These are phyloP conservation scores for Amiota minor DNA, from an alignment of 2,888 invertebrate genomes.

Conservation along the genomic window DNA sequence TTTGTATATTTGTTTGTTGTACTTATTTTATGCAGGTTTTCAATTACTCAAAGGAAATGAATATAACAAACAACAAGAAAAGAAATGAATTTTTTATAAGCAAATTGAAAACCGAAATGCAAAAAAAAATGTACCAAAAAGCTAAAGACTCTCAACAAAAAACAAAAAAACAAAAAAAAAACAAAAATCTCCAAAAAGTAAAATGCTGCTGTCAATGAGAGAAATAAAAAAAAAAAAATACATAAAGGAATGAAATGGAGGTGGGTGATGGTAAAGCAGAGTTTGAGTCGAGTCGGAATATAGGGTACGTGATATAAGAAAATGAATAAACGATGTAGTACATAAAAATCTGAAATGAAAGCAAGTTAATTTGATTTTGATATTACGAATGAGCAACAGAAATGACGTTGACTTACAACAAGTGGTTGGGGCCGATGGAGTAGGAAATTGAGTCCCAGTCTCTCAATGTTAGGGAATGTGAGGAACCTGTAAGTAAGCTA, in stretches of 20 bases:
- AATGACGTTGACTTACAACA: neutral
- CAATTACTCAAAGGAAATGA: conserved; percentile 60
- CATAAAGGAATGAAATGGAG: too few relatives aligned
- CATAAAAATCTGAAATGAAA: conserved; percentile 52
- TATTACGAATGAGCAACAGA: conserved; percentile 48
- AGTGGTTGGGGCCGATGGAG: neutral
- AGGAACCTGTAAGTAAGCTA: neutral
- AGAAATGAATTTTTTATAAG: conserved; percentile 26
- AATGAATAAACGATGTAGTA: neutral
- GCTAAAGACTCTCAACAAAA: neutral
- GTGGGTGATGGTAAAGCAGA: too few relatives aligned
- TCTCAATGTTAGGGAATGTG: too few relatives aligned
- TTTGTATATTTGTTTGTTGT: conserved; percentile 5
- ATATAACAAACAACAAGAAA: conserved; percentile 53
- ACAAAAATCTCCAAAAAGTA: neutral
- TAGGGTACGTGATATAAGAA: neutral
- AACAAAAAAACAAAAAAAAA: neutral
- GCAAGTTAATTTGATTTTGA: conserved; percentile 61
- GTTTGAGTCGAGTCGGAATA: too few relatives aligned
- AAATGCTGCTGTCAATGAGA: neutral
- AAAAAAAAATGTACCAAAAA: conserved; percentile 8
- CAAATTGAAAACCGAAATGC: conserved; percentile 24
- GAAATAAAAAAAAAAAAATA: too few relatives aligned
- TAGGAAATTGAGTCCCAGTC: neutral
- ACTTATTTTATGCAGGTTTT: conserved; percentile 48